Evolutionary conservation across 2,888 invertebrate species (phyloP).

Genomic region (Trissonchulus latispiculum): DNA sequence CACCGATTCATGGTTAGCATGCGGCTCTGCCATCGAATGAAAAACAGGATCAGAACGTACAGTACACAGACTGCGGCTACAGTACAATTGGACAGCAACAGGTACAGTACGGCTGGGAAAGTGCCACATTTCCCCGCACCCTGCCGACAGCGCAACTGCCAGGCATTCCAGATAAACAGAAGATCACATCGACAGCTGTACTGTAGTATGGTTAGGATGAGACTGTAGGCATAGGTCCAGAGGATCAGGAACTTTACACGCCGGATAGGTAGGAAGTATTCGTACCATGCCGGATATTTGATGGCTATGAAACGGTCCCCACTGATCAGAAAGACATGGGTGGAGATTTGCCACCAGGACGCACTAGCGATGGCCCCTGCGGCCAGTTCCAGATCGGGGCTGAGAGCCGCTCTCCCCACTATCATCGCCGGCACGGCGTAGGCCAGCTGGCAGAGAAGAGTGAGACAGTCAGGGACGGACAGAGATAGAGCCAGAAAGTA

Average conservation of each 20-base stretch:
- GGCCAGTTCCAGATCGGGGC: neutral
- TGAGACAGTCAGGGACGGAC: conserved; percentile 7
- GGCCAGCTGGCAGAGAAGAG: neutral
- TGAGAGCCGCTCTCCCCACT: neutral
- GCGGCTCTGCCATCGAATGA: neutral
- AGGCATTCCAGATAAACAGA: neutral
- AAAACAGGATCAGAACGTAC: neutral
- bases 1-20: neutral
- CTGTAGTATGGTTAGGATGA: neutral
- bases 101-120: neutral
- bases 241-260: neutral
- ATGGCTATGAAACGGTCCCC: neutral
- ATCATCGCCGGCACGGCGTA: neutral
- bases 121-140: neutral
- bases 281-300: neutral
- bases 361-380: neutral
- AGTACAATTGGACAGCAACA: neutral
- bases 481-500: neutral
- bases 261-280: neutral
- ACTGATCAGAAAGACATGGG: neutral
- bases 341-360: neutral
- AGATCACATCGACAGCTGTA: neutral
- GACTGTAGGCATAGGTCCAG: neutral
- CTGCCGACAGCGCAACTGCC: neutral
- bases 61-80: neutral